phyloP scores from a whole-genome alignment of 2,888 invertebrate genomes.

The Lissonota sp. region DNA sequence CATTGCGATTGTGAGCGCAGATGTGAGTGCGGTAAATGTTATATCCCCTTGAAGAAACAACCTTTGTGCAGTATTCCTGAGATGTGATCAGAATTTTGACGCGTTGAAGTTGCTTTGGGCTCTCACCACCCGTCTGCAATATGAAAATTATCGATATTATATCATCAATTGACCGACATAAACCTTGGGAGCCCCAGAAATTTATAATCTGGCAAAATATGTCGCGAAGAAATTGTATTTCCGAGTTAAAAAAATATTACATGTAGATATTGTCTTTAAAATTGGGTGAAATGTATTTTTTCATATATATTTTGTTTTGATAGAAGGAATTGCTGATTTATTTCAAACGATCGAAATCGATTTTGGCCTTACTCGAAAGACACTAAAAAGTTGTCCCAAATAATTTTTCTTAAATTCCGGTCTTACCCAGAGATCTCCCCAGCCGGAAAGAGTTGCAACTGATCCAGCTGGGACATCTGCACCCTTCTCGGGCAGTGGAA shows the following conservation, averaged over 20 bases:
- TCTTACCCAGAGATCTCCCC: constrained; percentile 77
- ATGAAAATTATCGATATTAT: neutral
- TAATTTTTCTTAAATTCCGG: neutral
- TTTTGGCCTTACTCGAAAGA: neutral
- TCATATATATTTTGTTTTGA: neutral
- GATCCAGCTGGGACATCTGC: constrained; percentile 61
- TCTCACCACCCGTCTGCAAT: constrained; percentile 71
- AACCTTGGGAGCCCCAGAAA: too few relatives aligned
- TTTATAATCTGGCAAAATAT: too few relatives aligned
- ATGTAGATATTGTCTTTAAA: neutral
- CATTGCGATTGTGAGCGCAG: constrained; percentile 65
- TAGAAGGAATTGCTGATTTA: neutral
- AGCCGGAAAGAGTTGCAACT: constrained; percentile 74
- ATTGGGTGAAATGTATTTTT: neutral
- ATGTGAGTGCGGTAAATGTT: constrained; percentile 65
- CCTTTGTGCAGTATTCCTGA: constrained; percentile 83
- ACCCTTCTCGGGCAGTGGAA: constrained; percentile 82
- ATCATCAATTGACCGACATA: too few relatives aligned
- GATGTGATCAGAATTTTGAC: constrained; percentile 86
- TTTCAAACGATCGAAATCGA: neutral
- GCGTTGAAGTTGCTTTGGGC: constrained; percentile 83
- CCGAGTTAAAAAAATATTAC: neutral
- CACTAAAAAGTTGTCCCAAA: too few relatives aligned
- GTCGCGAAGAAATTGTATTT: neutral
- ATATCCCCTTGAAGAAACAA: constrained; percentile 53